These are phyloP conservation scores for Prenolepis imparis DNA, from an alignment of 2,888 invertebrate genomes.

Conservation along the genomic window DNA sequence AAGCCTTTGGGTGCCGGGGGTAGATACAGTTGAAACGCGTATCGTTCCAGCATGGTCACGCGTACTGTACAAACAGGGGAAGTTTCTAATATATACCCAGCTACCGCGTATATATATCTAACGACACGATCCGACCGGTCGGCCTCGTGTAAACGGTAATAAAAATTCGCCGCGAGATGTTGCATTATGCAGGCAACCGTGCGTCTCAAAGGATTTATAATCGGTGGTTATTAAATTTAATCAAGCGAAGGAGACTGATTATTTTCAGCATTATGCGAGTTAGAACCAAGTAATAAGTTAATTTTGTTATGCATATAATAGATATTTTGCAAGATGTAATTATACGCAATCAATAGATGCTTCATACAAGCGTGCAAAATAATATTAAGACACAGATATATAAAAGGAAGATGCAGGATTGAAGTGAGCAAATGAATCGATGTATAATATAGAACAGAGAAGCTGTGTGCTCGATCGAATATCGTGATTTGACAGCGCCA, in stretches of 20 bases:
- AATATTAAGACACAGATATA: not conserved
- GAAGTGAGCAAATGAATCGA: not conserved
- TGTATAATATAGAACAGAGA: constrained; percentile 25
- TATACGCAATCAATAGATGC: not conserved
- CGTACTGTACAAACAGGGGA: constrained; percentile 83
- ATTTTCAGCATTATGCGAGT: not conserved
- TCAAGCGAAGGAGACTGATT: not conserved
- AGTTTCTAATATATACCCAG: constrained; percentile 82
- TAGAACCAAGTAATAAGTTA: not conserved
- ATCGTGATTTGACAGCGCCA: constrained; percentile 16
- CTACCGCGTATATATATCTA: constrained; percentile 56
- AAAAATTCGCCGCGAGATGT: constrained; percentile 35
- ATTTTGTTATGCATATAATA: not conserved
- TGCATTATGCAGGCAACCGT: not conserved
- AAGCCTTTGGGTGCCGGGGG: constrained; percentile 64
- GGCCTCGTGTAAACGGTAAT: constrained; percentile 23
- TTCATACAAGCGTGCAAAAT: not conserved
- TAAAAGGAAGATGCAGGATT: not conserved
- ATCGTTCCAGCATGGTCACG: constrained; percentile 84
- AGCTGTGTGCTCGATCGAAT: constrained; percentile 19
- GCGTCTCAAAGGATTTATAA: not conserved
- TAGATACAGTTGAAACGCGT: constrained; percentile 79
- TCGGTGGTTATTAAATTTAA: not conserved
- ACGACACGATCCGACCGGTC: constrained; percentile 19
- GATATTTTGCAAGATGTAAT: not conserved